These are phyloP conservation scores for Ennomos fuscantarius DNA, from an alignment of 2,888 invertebrate species.

Conservation along the genomic window DNA sequence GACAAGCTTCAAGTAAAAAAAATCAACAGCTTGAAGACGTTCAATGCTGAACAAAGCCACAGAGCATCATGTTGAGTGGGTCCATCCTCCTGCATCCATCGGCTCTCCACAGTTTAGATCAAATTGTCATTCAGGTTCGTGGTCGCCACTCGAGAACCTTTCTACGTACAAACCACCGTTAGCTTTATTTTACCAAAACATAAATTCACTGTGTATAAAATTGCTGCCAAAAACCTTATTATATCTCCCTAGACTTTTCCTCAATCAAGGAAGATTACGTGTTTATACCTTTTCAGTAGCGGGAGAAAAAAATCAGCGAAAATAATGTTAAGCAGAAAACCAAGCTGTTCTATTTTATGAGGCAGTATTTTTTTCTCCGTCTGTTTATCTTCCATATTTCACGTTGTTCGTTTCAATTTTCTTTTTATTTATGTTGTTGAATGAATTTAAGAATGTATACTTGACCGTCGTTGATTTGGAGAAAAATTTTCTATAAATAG, in stretches of 20 bases:
- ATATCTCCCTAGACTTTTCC: conserved; percentile 12
- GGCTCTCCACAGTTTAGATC: no score
- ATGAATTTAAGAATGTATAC: conserved; percentile 19
- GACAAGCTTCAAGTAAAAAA: no score
- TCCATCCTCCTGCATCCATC: no score
- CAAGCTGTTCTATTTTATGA: conserved; percentile 65
- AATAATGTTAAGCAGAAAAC: conserved; percentile 55
- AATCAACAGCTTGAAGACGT: no score
- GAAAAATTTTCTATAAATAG: no score
- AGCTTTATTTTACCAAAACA: background rate
- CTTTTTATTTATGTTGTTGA: conserved; percentile 41
- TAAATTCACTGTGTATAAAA: background rate
- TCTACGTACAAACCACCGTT: no score
- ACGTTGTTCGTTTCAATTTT: conserved; percentile 60
- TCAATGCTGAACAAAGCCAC: no score
- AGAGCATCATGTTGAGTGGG: background rate
- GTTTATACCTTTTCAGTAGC: conserved; percentile 49
- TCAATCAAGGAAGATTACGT: conserved; percentile 41
- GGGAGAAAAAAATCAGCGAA: conserved; percentile 50
- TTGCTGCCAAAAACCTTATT: background rate
- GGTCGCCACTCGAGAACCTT: no score
- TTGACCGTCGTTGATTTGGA: background rate
- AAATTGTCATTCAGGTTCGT: no score
- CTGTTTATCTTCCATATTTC: conserved; percentile 66
- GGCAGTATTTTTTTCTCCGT: conserved; percentile 58